Percentiles rank a stretch among this genome's conserved stretches.
phyloP scores from a whole-genome alignment of 2,797 vertebrate genomes.

The Gymnopithys bicolor region DNA sequence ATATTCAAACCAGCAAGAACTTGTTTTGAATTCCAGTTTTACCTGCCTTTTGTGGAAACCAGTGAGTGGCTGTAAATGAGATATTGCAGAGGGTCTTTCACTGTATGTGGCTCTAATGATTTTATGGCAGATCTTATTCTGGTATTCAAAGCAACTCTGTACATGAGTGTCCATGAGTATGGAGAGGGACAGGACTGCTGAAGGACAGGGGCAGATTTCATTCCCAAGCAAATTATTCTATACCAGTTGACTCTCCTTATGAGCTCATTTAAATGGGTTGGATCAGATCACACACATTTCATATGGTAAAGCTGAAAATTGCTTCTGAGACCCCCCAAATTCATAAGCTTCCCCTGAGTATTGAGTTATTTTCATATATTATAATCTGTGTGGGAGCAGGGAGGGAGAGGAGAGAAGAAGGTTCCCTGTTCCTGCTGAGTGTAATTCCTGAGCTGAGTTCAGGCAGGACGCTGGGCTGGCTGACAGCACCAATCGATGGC shows the following conservation, averaged over 20 bases:
- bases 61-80: not conserved
- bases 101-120: not conserved
- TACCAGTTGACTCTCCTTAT: not conserved
- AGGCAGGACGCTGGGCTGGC: not conserved
- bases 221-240: not conserved
- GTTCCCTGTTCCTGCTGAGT: not conserved
- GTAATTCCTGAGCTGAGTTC: not conserved
- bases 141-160: not conserved
- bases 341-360: not conserved
- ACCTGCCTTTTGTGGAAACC: not conserved
- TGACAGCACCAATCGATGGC: not conserved
- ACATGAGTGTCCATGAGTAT: accelerated
- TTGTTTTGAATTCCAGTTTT: not conserved
- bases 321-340: not conserved
- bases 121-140: not conserved
- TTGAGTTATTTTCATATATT: not conserved
- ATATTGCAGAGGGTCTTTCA: not conserved
- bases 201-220: not conserved
- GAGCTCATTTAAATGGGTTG: not conserved
- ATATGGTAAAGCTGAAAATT: not conserved
- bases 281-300: not conserved
- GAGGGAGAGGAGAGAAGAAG: not conserved
- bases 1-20: not conserved
- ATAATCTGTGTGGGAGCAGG: not conserved
- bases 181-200: not conserved